These are phyloP conservation scores for Oreohelix idahoensis DNA, from an alignment of 1,140 invertebrate species.

Conservation along the genomic window DNA sequence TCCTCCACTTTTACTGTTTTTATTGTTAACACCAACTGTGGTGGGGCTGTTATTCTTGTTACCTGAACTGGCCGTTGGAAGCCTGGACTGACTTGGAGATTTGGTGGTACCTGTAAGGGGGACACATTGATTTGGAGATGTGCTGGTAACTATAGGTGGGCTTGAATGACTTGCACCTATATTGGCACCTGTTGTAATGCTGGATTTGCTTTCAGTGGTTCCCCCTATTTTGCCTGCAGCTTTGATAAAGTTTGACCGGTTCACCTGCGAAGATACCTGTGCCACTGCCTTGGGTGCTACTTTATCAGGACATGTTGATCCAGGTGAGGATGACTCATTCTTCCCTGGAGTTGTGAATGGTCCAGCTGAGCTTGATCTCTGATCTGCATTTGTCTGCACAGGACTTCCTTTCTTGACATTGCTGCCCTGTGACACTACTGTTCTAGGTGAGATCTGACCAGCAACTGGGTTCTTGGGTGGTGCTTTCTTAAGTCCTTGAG, in stretches of 20 bases:
- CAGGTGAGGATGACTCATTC: neutral
- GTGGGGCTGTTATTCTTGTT: neutral
- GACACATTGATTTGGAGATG: neutral
- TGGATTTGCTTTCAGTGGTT: neutral
- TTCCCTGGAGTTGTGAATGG: neutral
- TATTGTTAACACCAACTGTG: neutral
- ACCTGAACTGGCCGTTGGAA: constrained; percentile 9
- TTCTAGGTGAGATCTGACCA: constrained; percentile 3
- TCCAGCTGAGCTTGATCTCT: neutral
- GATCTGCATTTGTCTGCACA: neutral
- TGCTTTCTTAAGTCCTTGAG: neutral
- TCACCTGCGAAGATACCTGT: neutral
- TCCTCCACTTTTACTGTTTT: neutral
- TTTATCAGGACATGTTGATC: neutral
- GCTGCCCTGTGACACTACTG: neutral
- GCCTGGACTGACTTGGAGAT: neutral
- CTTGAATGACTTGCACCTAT: neutral
- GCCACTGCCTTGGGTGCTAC: neutral
- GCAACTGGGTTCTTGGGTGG: constrained; percentile 6
- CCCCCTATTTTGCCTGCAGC: neutral
- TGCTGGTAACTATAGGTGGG: neutral
- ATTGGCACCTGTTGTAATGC: neutral
- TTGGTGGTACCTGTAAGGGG: neutral
- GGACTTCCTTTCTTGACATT: neutral
- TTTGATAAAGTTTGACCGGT: neutral